These are phyloP conservation scores for Xylocopa sonorina DNA, from an alignment of 1,140 invertebrate genomes.

Conservation along the genomic window DNA sequence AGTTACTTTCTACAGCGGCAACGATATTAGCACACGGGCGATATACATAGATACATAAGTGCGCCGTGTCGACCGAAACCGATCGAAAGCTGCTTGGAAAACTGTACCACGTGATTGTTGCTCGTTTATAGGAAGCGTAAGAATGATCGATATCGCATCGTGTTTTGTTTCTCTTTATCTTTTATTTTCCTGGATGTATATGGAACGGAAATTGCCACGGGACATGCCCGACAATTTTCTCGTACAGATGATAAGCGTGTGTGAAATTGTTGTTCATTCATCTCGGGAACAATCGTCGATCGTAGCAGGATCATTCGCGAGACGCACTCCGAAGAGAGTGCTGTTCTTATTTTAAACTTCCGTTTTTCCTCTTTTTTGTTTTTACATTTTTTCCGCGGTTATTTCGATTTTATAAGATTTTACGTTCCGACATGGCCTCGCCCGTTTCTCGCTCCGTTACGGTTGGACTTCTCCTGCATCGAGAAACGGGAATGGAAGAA, in stretches of 20 bases:
- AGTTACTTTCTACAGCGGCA: background rate
- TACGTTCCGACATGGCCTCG: background rate
- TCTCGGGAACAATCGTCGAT: too few relatives aligned
- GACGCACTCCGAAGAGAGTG: too few relatives aligned
- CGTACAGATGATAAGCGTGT: background rate
- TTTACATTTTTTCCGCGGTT: background rate
- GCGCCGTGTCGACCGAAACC: background rate
- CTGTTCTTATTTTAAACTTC: too few relatives aligned
- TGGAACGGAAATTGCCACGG: background rate
- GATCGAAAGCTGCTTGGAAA: background rate
- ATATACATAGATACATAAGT: too few relatives aligned
- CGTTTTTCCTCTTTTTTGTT: background rate
- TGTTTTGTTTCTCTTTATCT: background rate
- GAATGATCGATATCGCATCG: too few relatives aligned
- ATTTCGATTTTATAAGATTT: background rate
- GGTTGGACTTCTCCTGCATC: background rate
- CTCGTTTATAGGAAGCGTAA: background rate
- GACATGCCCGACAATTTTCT: background rate
- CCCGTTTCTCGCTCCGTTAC: background rate
- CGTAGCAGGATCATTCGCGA: too few relatives aligned
- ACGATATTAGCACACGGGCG: background rate
- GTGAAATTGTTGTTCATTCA: background rate
- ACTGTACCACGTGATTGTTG: background rate
- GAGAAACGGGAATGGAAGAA: background rate
- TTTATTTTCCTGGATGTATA: background rate